Base-by-base conservation (phyloP, 2,797 vertebrate genomes). In the Phrynocephalus guinanensis region DNA sequence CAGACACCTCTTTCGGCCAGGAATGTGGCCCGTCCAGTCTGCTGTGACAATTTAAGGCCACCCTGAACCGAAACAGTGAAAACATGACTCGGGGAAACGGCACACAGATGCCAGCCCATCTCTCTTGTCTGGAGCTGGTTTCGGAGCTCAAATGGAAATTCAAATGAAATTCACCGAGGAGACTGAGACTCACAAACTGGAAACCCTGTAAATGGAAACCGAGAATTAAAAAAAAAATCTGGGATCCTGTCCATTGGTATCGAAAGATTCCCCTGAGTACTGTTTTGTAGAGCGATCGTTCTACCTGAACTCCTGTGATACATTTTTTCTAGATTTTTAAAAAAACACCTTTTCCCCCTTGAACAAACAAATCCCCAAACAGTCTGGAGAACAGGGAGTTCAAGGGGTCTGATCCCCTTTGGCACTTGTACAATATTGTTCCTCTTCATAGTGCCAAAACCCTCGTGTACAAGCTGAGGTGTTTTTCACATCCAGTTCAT, bases 21-120 rank as follows among this genome's bases (percentile, higher is more conserved):
- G 85, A 86, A 86, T 86, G 85, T 16, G 33, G 33, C 68, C 8
- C 5, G 63, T 86, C 85, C 78, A 63, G 85, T 80, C 67, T 80
- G 67, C 78, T 44, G 52, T 18, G 18, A 38, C 26, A 6, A 44
- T 79, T 82, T 63, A 44, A 60, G 63, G 75, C 20, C 26, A 78
- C 5, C 6, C 44, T 28, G 44, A 85, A 76, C 84, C 48, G 67
- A 11, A 50, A 67, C 15, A 20, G 30, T 60, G 24, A 73, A 50
- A 26, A 60, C 18, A 22, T 44, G 38, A 44, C 38, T 44, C 38
- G 38, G 38, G 38, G 38, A 44, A 44, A 44, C 38, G 0, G 38
- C 3, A 44, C 38, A 44, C 38, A 0, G 38, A 44, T 44, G 38
- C 38, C 38, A 44, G 38, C 38, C 38, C 38, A 44, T 56, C 52